These are phyloP conservation scores for Morpho helenor DNA, from an alignment of 2,888 invertebrate species.

Conservation along the genomic window DNA sequence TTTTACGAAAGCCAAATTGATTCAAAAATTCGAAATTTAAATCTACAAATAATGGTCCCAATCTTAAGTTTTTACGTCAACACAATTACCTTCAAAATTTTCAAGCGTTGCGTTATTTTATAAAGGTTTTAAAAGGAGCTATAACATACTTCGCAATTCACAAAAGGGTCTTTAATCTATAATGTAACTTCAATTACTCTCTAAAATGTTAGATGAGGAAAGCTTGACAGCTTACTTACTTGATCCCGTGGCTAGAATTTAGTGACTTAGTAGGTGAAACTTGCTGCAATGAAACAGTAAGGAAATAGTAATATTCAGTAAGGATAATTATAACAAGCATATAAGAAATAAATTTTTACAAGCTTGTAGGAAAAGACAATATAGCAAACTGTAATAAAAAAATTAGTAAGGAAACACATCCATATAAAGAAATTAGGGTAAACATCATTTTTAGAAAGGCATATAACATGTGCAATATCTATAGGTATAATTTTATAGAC, in stretches of 20 bases:
- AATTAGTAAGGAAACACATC: conserved; percentile 22
- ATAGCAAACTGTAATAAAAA: conserved; percentile 27
- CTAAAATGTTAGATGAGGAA: conserved; percentile 18
- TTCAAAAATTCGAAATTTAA: no score
- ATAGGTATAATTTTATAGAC: conserved; percentile 10
- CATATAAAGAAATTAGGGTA: conserved; percentile 3
- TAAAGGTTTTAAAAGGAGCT: no score
- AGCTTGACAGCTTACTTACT: conserved; percentile 55
- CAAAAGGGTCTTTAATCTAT: not conserved
- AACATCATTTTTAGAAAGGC: not conserved
- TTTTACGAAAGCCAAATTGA: no score
- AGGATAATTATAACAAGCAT: conserved; percentile 64
- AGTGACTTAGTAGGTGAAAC: conserved; percentile 77
- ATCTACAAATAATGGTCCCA: no score
- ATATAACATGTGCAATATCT: conserved; percentile 23
- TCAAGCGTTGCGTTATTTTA: no score
- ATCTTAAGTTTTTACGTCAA: no score
- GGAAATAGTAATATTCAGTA: no score
- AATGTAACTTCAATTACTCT: conserved; percentile 15
- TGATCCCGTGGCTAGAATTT: conserved; percentile 66
- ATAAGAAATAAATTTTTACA: conserved; percentile 47
- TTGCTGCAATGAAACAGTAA: conserved; percentile 77
- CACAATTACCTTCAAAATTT: no score
- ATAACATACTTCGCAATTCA: no score
- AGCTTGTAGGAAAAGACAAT: conserved; percentile 33